These are phyloP conservation scores for Plodia interpunctella DNA, from an alignment of 1,140 invertebrate species.

Conservation along the genomic window DNA sequence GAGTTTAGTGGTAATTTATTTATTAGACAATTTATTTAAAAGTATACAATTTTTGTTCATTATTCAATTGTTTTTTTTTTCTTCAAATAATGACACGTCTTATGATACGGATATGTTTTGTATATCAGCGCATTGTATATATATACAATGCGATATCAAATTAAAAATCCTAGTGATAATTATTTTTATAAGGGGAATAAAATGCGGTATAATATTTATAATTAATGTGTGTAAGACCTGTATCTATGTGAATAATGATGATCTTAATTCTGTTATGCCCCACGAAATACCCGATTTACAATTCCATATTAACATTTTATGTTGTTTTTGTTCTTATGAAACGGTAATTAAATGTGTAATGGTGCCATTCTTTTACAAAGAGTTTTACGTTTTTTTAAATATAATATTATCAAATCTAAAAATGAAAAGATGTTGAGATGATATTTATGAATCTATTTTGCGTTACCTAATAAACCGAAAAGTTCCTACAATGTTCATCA, in stretches of 20 bases:
- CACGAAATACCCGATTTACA: too few species aligned
- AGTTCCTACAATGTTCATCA: neutral
- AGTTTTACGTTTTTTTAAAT: neutral
- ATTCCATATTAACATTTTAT: too few species aligned
- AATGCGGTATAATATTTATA: neutral
- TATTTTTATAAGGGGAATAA: slow-evolving; percentile 23
- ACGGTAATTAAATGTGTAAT: neutral
- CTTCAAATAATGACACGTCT: slow-evolving; percentile 24
- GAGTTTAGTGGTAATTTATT: too few species aligned
- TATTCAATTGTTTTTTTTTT: slow-evolving; percentile 8
- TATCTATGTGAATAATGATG: too few species aligned
- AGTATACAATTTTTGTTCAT: neutral
- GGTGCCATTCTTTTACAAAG: neutral
- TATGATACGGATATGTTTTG: slow-evolving; percentile 30
- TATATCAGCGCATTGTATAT: slow-evolving; percentile 6
- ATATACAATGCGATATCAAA: neutral
- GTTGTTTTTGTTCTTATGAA: neutral
- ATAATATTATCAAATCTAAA: neutral
- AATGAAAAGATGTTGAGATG: too few species aligned
- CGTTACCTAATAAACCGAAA: neutral
- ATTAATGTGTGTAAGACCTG: too few species aligned
- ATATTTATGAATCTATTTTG: neutral
- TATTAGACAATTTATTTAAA: too few species aligned
- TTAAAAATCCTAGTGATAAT: slow-evolving; percentile 9
- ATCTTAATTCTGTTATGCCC: too few species aligned